These are phyloP conservation scores for Dasypogon diadema DNA, from an alignment of 2,888 invertebrate species.

Conservation along the genomic window DNA sequence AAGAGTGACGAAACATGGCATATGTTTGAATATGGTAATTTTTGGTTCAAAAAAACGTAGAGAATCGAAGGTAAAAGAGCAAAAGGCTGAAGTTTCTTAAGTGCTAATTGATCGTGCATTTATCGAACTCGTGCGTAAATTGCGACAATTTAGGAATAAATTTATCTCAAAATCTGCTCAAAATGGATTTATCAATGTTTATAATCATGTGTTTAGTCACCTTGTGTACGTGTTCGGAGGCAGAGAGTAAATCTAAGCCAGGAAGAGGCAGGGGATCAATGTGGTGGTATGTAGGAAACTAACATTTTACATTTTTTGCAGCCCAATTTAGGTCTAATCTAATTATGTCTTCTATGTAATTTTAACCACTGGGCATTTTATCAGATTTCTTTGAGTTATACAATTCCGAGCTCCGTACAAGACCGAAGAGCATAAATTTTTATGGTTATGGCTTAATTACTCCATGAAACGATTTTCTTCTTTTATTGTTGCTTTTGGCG, in stretches of 20 bases:
- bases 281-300: conserved; percentile 83
- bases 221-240: conserved; percentile 62
- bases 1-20: conserved; percentile 46
- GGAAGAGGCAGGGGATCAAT: conserved; percentile 88
- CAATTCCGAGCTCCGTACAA: neutral
- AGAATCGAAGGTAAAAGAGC: neutral
- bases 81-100: conserved; percentile 52
- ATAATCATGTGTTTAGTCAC: conserved; percentile 64
- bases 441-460: conserved; percentile 39
- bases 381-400: neutral
- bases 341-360: neutral
- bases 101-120: conserved; percentile 67
- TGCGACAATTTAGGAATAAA: conserved; percentile 47
- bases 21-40: conserved; percentile 59
- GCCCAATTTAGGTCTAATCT: neutral
- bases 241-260: conserved; percentile 71
- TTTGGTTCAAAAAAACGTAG: neutral
- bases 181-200: conserved; percentile 66
- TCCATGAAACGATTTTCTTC: conserved; percentile 17
- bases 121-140: conserved; percentile 49
- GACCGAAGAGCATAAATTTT: neutral
- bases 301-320: neutral
- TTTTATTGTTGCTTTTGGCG: neutral
- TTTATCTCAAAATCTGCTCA: conserved; percentile 29
- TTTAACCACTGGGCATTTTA: neutral